Evolutionary conservation across 2,797 vertebrate species (phyloP).

Genomic region (Halcyon chelicuti): DNA sequence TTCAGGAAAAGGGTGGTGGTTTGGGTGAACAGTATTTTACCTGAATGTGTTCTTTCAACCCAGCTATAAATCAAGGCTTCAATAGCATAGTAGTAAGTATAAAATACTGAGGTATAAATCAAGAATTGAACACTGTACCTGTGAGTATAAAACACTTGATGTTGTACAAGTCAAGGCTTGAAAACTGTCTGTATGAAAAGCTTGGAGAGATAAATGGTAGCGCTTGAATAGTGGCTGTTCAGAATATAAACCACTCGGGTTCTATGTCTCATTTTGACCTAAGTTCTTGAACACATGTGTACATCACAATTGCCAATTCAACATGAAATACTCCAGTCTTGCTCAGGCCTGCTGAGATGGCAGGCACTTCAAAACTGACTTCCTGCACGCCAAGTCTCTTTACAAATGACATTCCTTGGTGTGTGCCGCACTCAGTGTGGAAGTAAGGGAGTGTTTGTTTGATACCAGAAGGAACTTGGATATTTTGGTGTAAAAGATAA

Average conservation of each 20-base stretch:
- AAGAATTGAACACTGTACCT: conserved; percentile 43
- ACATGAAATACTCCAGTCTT: not conserved
- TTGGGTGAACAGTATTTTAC: conserved; percentile 46
- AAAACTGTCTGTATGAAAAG: conserved; percentile 28
- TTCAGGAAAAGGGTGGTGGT: conserved; percentile 4
- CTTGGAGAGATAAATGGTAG: conserved; percentile 49
- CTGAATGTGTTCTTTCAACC: conserved; percentile 45
- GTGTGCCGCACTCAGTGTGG: not conserved
- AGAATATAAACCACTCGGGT: conserved; percentile 6
- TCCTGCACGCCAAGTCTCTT: not conserved
- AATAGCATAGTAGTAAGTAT: not conserved
- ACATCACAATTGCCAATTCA: not conserved
- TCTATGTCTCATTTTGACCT: conserved; percentile 14
- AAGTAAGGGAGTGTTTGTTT: not conserved
- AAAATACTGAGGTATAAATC: conserved; percentile 62
- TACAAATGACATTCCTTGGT: not conserved
- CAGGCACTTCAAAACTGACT: not conserved
- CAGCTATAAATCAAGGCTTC: conserved; percentile 45
- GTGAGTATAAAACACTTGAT: conserved; percentile 66
- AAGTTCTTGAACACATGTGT: not conserved
- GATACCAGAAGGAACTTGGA: not conserved
- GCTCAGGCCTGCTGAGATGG: not conserved
- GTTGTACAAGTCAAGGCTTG: conserved; percentile 35
- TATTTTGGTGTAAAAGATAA: not conserved
- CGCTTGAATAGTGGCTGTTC: conserved; percentile 2